Percentiles rank a stretch among this genome's conserved stretches.
phyloP scores from a whole-genome alignment of 1,140 invertebrate genomes.

The Conopomorpha cramerella region DNA sequence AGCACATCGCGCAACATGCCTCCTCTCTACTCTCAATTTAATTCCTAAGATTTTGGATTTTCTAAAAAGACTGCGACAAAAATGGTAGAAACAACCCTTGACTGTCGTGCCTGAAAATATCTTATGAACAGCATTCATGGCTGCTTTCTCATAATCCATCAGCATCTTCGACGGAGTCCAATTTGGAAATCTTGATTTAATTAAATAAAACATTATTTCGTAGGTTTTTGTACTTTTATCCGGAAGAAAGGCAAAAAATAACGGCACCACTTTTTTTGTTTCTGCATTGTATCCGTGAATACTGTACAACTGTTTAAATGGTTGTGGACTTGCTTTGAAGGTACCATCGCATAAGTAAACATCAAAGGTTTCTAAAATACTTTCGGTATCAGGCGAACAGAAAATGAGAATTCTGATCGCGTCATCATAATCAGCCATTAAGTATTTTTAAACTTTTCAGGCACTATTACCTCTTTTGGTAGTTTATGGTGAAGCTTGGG shows the following conservation, averaged over 20 bases:
- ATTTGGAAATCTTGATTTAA: background rate
- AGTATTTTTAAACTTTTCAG: no score
- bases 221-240: conserved; percentile 1
- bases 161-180: conserved; percentile 1
- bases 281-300: background rate
- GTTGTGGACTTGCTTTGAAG: conserved; percentile 1
- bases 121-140: conserved; percentile 1
- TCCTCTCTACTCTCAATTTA: conserved; percentile 1
- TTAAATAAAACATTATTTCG: conserved; percentile 1
- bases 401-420: conserved; percentile 2
- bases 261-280: conserved; percentile 3
- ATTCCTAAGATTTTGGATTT: conserved; percentile 1
- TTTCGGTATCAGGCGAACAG: background rate
- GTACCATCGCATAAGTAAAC: conserved; percentile 1
- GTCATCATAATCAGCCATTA: conserved; percentile 1
- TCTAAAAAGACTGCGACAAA: conserved; percentile 1
- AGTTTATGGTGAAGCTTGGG: no score
- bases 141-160: conserved; percentile 2
- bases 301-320: conserved; percentile 1
- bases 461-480: no score
- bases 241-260: conserved; percentile 1
- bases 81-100: conserved; percentile 3
- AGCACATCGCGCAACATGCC: conserved; percentile 2
- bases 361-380: background rate
- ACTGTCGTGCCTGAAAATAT: background rate